Base-by-base conservation (phyloP, 2,797 vertebrate species). In the Paedocypris micromegethes region DNA sequence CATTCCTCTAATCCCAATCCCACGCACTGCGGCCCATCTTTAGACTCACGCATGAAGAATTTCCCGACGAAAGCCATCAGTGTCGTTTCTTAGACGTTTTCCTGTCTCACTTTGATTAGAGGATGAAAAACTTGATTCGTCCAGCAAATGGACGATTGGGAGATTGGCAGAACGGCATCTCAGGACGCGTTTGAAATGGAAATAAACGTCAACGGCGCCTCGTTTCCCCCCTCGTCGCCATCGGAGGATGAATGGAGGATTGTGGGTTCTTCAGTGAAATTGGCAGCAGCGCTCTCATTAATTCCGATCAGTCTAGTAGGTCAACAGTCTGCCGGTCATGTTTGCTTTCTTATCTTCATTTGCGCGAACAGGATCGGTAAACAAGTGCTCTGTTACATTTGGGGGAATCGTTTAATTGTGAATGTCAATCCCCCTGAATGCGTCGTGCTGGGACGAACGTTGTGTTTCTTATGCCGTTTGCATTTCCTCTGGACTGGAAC, bases 301-400 rank as follows among this genome's bases (percentile, higher is more conserved):
- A 71, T 76, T 64, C 78, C 56, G 61, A 70, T 73, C 64, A 64
- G 66, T 63, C 40, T 59, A 69, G 70, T 63, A 71, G 75, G 78
- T 77, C 79, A 81, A 78, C 70, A 77, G 70, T 43, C 75, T 73
- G 70, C 69, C 49, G 55, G 57, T 66, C 66, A 58, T 78, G 70
- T 82, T 80, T 76, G 79, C 75, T 66, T 72, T 80, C 68, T 67
- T 43, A 51, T 78, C 75, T 72, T 80, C 77, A 83, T 83, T 81
- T 76, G 69, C 74, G 67, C 69, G 73, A 79, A 80, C 78, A 66
- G 59, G 64, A 78, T 79, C 68, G 62, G 79, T 80, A 81, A 83
- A 83, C 78, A 81, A 78, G 75, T 67, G 68, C 70, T 69, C 76
- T 71, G 71, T 79, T 79, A 80, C 78, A 70, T 72, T 79, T 54